Percentiles rank a stretch among this genome's conserved stretches.
Evolutionary conservation across 2,888 invertebrate species (phyloP).

Genomic region (Palloptera scutellata): DNA sequence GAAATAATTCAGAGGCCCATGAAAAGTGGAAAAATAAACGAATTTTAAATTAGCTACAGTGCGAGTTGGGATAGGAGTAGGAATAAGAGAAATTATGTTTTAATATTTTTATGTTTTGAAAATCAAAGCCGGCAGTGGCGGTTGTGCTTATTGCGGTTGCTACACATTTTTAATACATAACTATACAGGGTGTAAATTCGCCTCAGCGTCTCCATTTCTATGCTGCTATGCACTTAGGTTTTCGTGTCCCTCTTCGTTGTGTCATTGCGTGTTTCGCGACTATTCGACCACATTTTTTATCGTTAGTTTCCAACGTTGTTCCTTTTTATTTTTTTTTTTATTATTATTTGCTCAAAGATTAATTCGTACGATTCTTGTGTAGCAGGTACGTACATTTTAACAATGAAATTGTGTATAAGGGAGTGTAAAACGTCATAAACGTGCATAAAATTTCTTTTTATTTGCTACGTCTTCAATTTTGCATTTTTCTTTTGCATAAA

Average conservation of each 20-base stretch:
- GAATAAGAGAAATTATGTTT: conserved; percentile 1
- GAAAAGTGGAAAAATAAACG: background rate
- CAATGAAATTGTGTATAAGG: too few species aligned
- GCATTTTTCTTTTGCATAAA: too few species aligned
- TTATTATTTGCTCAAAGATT: too few species aligned
- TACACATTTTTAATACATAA: background rate
- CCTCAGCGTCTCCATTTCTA: too few species aligned
- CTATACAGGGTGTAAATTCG: conserved; percentile 1
- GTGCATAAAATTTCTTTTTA: too few species aligned
- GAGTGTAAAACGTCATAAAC: too few species aligned
- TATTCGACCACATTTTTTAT: conserved; percentile 3
- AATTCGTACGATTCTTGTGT: too few species aligned
- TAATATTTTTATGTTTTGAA: background rate
- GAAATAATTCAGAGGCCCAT: background rate
- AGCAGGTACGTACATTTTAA: too few species aligned
- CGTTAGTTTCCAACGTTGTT: too few species aligned
- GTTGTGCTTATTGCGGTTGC: background rate
- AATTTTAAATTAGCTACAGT: background rate
- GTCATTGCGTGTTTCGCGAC: conserved; percentile 6
- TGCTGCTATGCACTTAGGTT: background rate
- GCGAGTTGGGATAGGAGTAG: background rate
- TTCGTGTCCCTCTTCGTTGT: background rate
- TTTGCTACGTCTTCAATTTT: too few species aligned
- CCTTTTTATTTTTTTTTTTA: too few species aligned
- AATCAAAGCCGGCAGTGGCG: background rate